phyloP scores from a whole-genome alignment of 2,113 vertebrate genomes.

The Stictonetta naevosa region DNA sequence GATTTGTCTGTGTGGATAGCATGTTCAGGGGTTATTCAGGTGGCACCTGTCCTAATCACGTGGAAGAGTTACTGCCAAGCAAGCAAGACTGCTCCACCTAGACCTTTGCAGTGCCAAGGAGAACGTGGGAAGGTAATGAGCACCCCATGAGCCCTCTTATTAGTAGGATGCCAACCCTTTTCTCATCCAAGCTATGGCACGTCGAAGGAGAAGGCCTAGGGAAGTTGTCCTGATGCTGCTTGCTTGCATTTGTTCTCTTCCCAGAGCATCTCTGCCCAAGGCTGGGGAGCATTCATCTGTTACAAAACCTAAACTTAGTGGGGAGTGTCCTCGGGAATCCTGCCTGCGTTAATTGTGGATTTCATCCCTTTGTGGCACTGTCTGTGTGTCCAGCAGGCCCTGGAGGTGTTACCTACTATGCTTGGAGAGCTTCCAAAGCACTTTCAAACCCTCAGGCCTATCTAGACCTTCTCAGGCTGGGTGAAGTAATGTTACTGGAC shows the following conservation, averaged over 20 bases:
- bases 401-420: background rate
- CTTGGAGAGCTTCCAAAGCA: background rate
- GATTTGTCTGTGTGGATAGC: background rate
- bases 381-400: background rate
- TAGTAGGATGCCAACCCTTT: background rate
- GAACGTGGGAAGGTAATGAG: background rate
- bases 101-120: background rate
- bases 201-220: background rate
- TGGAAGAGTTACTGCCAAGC: background rate
- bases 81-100: background rate
- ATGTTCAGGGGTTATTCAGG: background rate
- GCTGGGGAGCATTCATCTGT: background rate
- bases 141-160: rapidly evolving
- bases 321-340: background rate
- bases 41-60: background rate
- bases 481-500: background rate
- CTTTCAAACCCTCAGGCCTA: background rate
- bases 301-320: background rate
- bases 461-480: background rate
- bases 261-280: background rate
- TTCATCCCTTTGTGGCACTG: background rate
- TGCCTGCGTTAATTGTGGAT: background rate
- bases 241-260: background rate
- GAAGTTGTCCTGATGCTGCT: background rate
- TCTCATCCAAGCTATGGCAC: background rate